Percentiles rank a stretch among this genome's conserved stretches.
Conservation (phyloP, 2,797 vertebrate genomes). For the Sus cebifrons region DNA sequence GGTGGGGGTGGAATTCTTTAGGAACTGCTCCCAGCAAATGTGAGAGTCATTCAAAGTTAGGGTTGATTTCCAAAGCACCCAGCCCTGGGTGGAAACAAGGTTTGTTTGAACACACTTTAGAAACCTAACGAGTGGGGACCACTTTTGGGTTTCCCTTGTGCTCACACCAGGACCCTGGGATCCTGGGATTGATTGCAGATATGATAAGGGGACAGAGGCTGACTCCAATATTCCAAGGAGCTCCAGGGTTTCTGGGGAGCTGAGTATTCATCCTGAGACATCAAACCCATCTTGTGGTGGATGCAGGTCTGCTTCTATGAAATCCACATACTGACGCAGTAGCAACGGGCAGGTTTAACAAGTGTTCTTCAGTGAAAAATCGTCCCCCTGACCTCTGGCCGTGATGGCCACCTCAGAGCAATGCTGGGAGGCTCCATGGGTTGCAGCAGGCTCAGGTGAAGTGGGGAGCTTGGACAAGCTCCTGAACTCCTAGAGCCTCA, state of each 20-base stretch:
- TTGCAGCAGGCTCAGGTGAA: not conserved
- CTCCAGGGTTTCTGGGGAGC: not conserved
- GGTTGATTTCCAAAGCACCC: conserved; percentile 85
- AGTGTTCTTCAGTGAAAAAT: not conserved
- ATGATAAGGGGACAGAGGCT: not conserved
- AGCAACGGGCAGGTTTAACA: not conserved
- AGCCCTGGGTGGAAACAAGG: conserved; percentile 79
- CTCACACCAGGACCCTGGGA: not conserved
- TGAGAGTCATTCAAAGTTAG: conserved; percentile 83
- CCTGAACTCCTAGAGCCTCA: not conserved
- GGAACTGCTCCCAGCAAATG: conserved; percentile 86
- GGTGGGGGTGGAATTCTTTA: conserved; percentile 88
- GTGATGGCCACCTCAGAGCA: fast-evolving
- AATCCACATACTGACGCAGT: not conserved
- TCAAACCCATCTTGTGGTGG: not conserved
- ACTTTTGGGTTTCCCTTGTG: conserved; percentile 32
- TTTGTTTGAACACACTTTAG: conserved; percentile 74
- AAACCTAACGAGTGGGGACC: conserved; percentile 69
- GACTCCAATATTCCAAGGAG: not conserved
- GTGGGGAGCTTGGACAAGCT: too few relatives aligned
- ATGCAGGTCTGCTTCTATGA: not conserved
- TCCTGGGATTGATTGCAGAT: not conserved
- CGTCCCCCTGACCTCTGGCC: not conserved
- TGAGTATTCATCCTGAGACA: not conserved
- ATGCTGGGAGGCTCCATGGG: not conserved